These are phyloP conservation scores for Belgica antarctica DNA, from an alignment of 2,888 invertebrate genomes.

Conservation along the genomic window DNA sequence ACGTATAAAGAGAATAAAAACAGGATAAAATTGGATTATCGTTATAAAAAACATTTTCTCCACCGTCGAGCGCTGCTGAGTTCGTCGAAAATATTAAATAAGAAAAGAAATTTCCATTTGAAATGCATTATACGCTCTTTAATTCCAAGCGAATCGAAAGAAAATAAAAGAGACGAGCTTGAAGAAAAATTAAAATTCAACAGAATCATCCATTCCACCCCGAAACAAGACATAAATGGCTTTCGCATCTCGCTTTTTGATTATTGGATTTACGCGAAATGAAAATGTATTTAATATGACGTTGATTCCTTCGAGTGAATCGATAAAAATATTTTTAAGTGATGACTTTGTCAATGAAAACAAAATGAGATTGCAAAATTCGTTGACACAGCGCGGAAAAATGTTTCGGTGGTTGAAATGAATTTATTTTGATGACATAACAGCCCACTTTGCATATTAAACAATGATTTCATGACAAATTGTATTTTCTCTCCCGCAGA, in stretches of 20 bases:
- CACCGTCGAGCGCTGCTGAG: constrained; percentile 19
- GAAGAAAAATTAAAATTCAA: constrained; percentile 43
- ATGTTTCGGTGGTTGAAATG: constrained; percentile 26
- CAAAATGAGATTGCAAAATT: constrained; percentile 29
- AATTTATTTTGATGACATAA: constrained; percentile 39
- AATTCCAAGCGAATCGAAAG: constrained; percentile 39
- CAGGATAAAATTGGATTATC: constrained; percentile 44
- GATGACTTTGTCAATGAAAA: constrained; percentile 39
- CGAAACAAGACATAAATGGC: constrained; percentile 19
- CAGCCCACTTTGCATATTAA: constrained; percentile 41
- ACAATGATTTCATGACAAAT: background rate
- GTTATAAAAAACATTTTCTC: constrained; percentile 37
- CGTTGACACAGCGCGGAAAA: background rate
- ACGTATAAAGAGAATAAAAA: constrained; percentile 42
- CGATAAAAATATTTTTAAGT: constrained; percentile 41
- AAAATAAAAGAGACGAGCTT: constrained; percentile 16
- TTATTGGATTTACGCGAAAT: constrained; percentile 39
- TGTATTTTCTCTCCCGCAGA: constrained; percentile 58
- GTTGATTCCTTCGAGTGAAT: constrained; percentile 34
- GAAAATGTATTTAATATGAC: constrained; percentile 20
- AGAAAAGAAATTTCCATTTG: constrained; percentile 40
- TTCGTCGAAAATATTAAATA: constrained; percentile 32
- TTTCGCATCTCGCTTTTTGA: constrained; percentile 27
- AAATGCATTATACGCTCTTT: constrained; percentile 44
- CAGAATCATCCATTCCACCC: constrained; percentile 24